Conservation (phyloP, 2,888 invertebrate species). For the Limenitis camilla region DNA sequence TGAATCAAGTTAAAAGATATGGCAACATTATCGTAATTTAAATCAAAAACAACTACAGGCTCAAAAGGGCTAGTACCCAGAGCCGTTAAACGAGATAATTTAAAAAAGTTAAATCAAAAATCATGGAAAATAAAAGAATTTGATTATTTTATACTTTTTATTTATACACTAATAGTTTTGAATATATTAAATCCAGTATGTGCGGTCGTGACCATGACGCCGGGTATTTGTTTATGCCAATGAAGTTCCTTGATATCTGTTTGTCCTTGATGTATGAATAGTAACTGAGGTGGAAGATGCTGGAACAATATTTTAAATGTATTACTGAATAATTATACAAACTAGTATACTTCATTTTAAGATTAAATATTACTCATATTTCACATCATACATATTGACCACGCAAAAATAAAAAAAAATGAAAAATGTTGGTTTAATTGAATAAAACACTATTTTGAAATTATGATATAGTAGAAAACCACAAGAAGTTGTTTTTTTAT, state of each 20-base stretch:
- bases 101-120: not conserved
- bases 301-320: slow-evolving; percentile 47
- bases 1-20: not conserved
- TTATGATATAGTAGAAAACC: no score
- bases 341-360: no score
- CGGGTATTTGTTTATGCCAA: slow-evolving; percentile 97
- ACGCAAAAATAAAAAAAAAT: no score
- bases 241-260: slow-evolving; percentile 98
- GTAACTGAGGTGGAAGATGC: slow-evolving; percentile 93
- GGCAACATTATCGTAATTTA: no score
- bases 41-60: no score
- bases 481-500: slow-evolving; percentile 1
- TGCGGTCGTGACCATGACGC: slow-evolving; percentile 94
- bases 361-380: no score
- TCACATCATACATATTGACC: no score
- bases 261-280: slow-evolving; percentile 99
- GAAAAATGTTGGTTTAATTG: no score
- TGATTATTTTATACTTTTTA: slow-evolving; percentile 12
- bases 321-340: not conserved
- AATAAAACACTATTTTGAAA: no score
- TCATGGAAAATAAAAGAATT: slow-evolving; percentile 8
- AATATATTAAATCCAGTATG: slow-evolving; percentile 97
- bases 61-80: no score
- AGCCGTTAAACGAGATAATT: not conserved
- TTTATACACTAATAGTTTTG: slow-evolving; percentile 95